These are phyloP conservation scores for Phyllopteryx taeniolatus DNA, from an alignment of 2,113 vertebrate genomes.

Conservation along the genomic window DNA sequence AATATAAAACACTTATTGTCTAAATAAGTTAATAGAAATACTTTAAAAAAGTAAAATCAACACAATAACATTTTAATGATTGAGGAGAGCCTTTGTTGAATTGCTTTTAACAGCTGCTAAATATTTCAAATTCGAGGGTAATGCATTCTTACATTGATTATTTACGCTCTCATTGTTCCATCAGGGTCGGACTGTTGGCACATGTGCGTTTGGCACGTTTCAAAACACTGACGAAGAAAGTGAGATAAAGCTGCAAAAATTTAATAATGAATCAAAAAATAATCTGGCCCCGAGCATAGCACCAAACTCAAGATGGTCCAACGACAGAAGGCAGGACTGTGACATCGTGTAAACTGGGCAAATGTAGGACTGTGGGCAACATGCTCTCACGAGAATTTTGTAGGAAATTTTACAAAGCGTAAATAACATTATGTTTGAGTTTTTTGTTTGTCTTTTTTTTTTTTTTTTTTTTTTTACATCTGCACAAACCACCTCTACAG, in stretches of 20 bases:
- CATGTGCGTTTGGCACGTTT: background rate
- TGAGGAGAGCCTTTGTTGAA: slow-evolving; percentile 4
- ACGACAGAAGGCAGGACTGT: background rate
- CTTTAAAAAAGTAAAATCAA: background rate
- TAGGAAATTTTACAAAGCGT: background rate
- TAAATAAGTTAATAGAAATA: background rate
- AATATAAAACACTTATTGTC: background rate
- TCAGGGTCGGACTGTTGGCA: background rate
- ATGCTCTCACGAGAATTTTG: background rate
- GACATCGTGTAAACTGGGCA: background rate
- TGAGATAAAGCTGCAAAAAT: background rate
- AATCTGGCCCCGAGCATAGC: slow-evolving; percentile 11
- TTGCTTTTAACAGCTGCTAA: slow-evolving; percentile 8
- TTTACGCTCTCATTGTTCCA: slow-evolving; percentile 9
- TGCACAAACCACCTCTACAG: no score
- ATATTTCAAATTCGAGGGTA: background rate
- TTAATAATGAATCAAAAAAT: background rate
- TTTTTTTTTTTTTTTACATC: no score
- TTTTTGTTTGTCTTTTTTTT: background rate
- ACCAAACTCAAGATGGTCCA: slow-evolving; percentile 13
- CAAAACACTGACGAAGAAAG: background rate
- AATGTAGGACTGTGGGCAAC: background rate
- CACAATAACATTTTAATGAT: background rate
- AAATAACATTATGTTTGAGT: background rate
- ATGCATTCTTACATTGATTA: slow-evolving; percentile 18